Evolutionary conservation across 2,113 vertebrate genomes (phyloP), one percentile per base, ranked within the genome.

Genomic region (Ploceus nigricollis): DNA sequence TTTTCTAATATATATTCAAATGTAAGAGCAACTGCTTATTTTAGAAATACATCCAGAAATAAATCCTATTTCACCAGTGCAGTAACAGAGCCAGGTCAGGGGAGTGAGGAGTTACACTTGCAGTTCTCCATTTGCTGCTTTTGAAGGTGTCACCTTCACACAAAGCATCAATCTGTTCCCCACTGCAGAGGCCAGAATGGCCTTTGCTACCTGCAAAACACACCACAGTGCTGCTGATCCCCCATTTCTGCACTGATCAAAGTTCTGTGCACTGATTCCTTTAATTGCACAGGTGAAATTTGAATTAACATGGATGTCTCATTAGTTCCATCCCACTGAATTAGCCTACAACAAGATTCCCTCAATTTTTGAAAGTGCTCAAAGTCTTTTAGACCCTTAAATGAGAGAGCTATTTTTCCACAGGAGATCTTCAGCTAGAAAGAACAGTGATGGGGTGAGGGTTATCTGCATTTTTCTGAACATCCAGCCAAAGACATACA

Each of bases 1-100:
- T 90, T 93, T 93, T 89, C 63, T 71, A 61, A 93, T 57, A 75
- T 56, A 77, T 63, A 86, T 94, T 94, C 50, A 87, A 88, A 83
- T 44, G 22, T n/a, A 81, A 72, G n/a, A 90, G 53, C 25, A 82
- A 69, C 33, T 71, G 53, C 69, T 53, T 45, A 7, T 66, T 76
- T 92, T 70, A 93, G 91, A 93, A 93, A 69, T 76, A 19, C 16
- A 64, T 42, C 35, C 47, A 64, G 15, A 63, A 87, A n/a, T 82
- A 93, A 69, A 47, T 56, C 78, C 19, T 83, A 5, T 56, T 83
- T 88, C 39, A 53, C 35, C 25, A 47, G n/a, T 39, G 15, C 35
- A 64, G 61, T 56, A 54, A 58, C 28, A 63, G 60, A 79, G 66
- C 25, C 81, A 64, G 30, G 24, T 58, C 47, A 77, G 45, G 37